Base-by-base conservation (phyloP, 2,888 invertebrate species). In the Fragum fragum region DNA sequence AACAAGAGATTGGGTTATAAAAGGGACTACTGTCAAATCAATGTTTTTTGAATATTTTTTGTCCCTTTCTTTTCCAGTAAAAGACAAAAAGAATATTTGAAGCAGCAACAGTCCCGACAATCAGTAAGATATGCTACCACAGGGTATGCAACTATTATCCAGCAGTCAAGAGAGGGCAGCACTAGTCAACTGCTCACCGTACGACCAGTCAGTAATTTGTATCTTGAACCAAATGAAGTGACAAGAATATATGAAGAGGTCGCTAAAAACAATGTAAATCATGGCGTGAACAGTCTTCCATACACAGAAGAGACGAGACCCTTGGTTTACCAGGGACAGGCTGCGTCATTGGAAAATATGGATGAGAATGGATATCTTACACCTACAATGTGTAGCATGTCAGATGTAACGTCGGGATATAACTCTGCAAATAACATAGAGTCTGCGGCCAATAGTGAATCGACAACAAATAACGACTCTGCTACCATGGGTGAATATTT, bases 171-270 rank as follows among this genome's bases (percentile, higher is more conserved):
- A 29, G 21, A 68, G 70, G n/a, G 59, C 21, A 55, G 61, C 14
- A 68, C 42, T 53, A 53, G 32, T 6, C 78, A 74, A 42, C 57
- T 66, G n/a, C 55, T 71, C 52, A 70, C 36, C 26, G 55, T 57
- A 26, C 80, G 89, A 16, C 87, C 88, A 16, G 73, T 81, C 78
- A 89, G 89, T 77, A 88, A 89, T 68, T 71, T 91, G 21, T 92
- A 90, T 73, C 85, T 90, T 53, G 87, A 90, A 18, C 88, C 90
- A 1, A 76, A 73, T 61, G 90, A 90, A 36, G 79, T 88, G 68
- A 85, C 79, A 26, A 71, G 85, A 47, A 69, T 88, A 32, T 91
- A 91, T 61, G 90, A 88, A 57, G 89, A 89, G 61, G 88, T 89
- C 6, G 84, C 86, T 42, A 90, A 89, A 74, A 80, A 81, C 52